Conservation (phyloP, 2,797 vertebrate genomes). For the Tenualosa ilisha region DNA sequence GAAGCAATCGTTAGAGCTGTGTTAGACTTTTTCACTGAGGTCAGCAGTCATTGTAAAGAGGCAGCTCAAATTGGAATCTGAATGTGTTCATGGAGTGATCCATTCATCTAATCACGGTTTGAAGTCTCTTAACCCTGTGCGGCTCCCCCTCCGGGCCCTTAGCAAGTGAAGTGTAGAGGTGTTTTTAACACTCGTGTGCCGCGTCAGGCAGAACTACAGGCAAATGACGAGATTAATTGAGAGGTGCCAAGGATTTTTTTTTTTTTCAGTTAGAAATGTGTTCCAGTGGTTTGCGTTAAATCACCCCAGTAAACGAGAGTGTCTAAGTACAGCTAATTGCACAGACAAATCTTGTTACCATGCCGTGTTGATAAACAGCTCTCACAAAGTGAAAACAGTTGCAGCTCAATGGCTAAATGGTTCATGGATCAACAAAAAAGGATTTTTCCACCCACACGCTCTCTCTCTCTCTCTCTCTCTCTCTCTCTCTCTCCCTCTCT, state of each 20-base stretch:
- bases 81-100: neutral
- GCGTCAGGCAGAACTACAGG: conserved; percentile 27
- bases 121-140: neutral
- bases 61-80: conserved; percentile 3
- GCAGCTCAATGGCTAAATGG: conserved; percentile 33
- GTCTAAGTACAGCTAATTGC: conserved; percentile 49
- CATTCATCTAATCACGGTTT: neutral
- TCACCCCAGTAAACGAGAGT: conserved; percentile 35
- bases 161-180: neutral
- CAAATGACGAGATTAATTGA: conserved; percentile 44
- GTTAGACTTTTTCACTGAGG: neutral
- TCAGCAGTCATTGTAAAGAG: conserved; percentile 1
- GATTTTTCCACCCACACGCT: neutral
- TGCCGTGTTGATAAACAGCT: conserved; percentile 46
- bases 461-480: neutral
- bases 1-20: neutral
- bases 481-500: neutral
- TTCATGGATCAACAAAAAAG: conserved; percentile 38
- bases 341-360: conserved; percentile 47
- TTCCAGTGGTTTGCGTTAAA: conserved; percentile 44
- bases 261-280: conserved; percentile 28
- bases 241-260: conserved; percentile 32
- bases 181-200: neutral
- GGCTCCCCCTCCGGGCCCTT: neutral
- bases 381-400: conserved; percentile 44